phyloP scores from a whole-genome alignment of 2,888 invertebrate genomes.

The Conus canariensis region DNA sequence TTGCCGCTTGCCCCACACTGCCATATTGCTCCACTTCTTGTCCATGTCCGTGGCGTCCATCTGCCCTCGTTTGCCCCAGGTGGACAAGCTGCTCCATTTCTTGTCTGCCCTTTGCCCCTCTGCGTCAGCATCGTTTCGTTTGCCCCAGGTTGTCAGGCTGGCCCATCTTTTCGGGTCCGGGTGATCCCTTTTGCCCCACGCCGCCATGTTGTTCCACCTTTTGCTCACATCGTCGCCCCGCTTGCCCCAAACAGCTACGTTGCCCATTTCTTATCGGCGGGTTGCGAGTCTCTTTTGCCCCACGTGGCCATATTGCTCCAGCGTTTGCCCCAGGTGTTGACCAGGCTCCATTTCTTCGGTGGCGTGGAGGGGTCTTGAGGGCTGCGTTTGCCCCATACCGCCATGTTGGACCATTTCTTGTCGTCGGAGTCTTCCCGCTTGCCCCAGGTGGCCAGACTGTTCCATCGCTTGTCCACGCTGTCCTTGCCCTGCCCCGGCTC shows the following conservation, averaged over 20 bases:
- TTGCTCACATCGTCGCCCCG: slow-evolving; percentile 11
- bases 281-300: slow-evolving; percentile 12
- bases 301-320: slow-evolving; percentile 39
- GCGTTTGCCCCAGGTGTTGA: slow-evolving; percentile 43
- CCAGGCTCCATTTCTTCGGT: slow-evolving; percentile 15
- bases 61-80: slow-evolving; percentile 29
- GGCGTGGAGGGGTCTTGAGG: too few relatives aligned
- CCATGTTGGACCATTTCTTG: slow-evolving; percentile 23
- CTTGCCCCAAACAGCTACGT: slow-evolving; percentile 35
- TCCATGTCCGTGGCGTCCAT: background rate
- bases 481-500: background rate
- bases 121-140: slow-evolving; percentile 9
- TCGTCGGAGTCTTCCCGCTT: background rate
- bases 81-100: background rate
- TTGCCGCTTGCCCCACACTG: slow-evolving; percentile 36
- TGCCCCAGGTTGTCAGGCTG: slow-evolving; percentile 20
- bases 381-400: slow-evolving; percentile 33
- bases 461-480: background rate
- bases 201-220: slow-evolving; percentile 21
- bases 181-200: slow-evolving; percentile 33
- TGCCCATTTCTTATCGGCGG: slow-evolving; percentile 29
- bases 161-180: slow-evolving; percentile 4
- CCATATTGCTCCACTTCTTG: slow-evolving; percentile 24
- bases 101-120: slow-evolving; percentile 8
- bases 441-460: slow-evolving; percentile 17